These are phyloP conservation scores for Otus sunia DNA, from an alignment of 2,113 vertebrate genomes.

Conservation along the genomic window DNA sequence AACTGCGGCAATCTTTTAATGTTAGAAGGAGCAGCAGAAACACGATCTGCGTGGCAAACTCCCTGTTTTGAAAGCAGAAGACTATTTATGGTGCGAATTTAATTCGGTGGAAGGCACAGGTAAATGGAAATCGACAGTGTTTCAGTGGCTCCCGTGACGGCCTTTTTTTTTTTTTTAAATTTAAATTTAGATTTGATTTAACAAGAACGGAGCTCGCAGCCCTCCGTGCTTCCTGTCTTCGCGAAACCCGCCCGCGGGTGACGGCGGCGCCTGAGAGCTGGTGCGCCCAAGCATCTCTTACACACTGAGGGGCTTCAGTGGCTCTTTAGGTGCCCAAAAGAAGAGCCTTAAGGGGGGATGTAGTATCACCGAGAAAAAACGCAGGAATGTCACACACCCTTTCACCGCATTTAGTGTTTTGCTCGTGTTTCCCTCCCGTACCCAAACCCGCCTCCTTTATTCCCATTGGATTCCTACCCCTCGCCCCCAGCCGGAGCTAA, in stretches of 20 bases:
- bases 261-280: neutral
- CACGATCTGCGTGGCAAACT: neutral
- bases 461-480: neutral
- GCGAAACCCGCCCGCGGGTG: fast-evolving
- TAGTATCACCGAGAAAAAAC: neutral
- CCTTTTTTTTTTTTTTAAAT: too few relatives aligned
- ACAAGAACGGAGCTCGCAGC: neutral
- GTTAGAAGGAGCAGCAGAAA: neutral
- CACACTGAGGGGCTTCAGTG: neutral
- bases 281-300: neutral
- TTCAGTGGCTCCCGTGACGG: neutral
- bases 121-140: neutral
- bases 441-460: neutral
- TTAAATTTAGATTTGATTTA: neutral
- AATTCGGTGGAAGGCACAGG: neutral
- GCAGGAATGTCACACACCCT: neutral
- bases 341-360: neutral
- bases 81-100: neutral
- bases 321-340: neutral
- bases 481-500: neutral
- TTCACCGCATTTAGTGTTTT: neutral
- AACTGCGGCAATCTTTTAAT: neutral
- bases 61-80: neutral
- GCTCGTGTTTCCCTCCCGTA: neutral
- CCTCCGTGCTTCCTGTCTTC: neutral